Percentiles rank a stretch among this genome's conserved stretches.
phyloP scores from a whole-genome alignment of 2,113 vertebrate species.

The Thryonomys swinderianus region DNA sequence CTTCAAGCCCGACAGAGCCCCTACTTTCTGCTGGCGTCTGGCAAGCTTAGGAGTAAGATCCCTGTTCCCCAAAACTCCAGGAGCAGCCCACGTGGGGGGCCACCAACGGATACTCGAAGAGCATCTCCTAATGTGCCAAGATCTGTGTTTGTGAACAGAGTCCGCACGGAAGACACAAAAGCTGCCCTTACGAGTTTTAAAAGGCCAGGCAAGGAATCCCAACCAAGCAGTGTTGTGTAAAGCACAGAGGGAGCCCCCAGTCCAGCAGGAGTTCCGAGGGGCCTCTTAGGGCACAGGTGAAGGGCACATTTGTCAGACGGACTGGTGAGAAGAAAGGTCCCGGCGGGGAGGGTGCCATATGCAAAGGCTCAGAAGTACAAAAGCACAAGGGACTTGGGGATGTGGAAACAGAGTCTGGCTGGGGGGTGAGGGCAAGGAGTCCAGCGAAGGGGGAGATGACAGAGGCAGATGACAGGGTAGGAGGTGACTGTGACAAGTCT shows the following conservation, averaged over 20 bases:
- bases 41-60: neutral
- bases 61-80: neutral
- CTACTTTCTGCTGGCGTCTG: neutral
- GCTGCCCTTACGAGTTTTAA: neutral
- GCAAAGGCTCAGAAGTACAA: neutral
- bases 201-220: neutral
- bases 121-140: neutral
- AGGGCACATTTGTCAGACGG: neutral
- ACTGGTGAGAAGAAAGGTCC: neutral
- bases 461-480: neutral
- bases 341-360: neutral
- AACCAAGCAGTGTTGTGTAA: neutral
- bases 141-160: neutral
- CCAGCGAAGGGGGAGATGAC: neutral
- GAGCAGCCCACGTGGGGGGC: neutral
- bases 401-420: neutral
- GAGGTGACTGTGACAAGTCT: neutral
- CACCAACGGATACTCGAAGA: neutral
- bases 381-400: neutral
- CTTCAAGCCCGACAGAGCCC: neutral
- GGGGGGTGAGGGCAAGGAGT: neutral
- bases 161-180: neutral
- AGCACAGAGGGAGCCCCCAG: neutral
- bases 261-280: neutral
- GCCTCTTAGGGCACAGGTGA: neutral